Base-by-base conservation (phyloP, 2,888 invertebrate species). In the Stenoptilia bipunctidactyla region DNA sequence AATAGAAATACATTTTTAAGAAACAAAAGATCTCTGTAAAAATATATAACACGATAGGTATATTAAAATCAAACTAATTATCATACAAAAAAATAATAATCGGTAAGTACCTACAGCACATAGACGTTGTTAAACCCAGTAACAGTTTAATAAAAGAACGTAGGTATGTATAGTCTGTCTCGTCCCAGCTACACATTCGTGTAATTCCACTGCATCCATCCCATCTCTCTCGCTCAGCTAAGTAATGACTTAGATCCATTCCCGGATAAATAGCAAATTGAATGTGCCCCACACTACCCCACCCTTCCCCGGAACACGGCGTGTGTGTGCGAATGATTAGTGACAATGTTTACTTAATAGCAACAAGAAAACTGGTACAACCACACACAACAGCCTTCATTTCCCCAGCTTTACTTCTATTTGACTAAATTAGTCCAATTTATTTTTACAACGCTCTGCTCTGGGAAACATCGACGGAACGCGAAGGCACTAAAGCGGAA, bases 231-330 rank as follows among this genome's bases (percentile, higher is more conserved):
- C 79, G 72, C 75, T 73, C 77, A 68, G 79, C 75, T 84, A 84
- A 84, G 84, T 82, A 83, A 84, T 82, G 80, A 83, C 79, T 79
- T 71, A 74, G 79, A 80, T 83, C 79, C 80, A 80, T 83, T 77
- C 73, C 75, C 71, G 74, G 80, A 83, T 82, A 84, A 82, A 82
- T 77, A 82, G 80, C 76, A 79, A 83, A 83, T 82, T 82, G 76
- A 77, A 82, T 83, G 77, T 74, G 70, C 12, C 34, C 13, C 14
- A 12, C 13, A 13, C 34, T 69, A 65, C 65, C 65, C 64, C 62
- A 61, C 61, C 30, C 6, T 3, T 2, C 12, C 9, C 12, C 30
- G 50, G 45, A 50, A 40, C 41, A 40, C 40, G 39, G 50, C 44
- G 41, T 46, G 45, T 43, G 52, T 46, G 56, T 51, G 56, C 14